Conservation (phyloP, 30 jellyfish, hydroid and myxozoan species). For the Hydractinia echinata region DNA sequence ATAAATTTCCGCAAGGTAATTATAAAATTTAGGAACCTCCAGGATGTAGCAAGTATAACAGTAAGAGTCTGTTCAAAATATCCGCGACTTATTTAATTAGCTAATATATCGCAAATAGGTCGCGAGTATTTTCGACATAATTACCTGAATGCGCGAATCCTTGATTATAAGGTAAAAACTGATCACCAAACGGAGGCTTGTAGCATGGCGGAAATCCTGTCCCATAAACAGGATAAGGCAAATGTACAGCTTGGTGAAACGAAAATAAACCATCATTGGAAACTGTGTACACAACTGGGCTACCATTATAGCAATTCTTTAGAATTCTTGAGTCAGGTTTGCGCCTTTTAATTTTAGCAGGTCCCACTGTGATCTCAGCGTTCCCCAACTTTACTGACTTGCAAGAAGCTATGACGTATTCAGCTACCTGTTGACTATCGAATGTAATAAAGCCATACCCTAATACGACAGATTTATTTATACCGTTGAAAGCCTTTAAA, state of each 20-base stretch:
- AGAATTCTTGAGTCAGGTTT: slow-evolving; percentile 18
- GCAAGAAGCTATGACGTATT: slow-evolving; percentile 7
- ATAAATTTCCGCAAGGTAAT: no score
- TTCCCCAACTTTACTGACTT: slow-evolving; percentile 4
- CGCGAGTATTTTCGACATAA: no score
- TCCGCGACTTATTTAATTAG: no score
- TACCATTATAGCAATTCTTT: neutral
- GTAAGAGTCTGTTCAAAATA: no score
- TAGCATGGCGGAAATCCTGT: neutral
- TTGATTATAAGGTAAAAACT: neutral
- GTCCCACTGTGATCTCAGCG: slow-evolving; percentile 17
- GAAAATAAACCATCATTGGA: slow-evolving; percentile 23
- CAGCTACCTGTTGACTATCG: slow-evolving; percentile 39
- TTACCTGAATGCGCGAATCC: neutral
- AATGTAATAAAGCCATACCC: slow-evolving; percentile 36
- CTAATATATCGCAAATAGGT: no score
- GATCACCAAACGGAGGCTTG: slow-evolving; percentile 1
- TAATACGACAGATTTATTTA: neutral
- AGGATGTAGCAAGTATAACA: no score
- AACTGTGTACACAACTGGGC: slow-evolving; percentile 3
- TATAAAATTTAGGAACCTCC: no score
- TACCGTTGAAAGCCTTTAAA: no score
- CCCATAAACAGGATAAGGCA: neutral
- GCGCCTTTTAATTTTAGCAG: slow-evolving; percentile 24
- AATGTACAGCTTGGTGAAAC: neutral